Base-by-base conservation (phyloP, 2,888 invertebrate genomes). In the Cremastinae sp. region DNA sequence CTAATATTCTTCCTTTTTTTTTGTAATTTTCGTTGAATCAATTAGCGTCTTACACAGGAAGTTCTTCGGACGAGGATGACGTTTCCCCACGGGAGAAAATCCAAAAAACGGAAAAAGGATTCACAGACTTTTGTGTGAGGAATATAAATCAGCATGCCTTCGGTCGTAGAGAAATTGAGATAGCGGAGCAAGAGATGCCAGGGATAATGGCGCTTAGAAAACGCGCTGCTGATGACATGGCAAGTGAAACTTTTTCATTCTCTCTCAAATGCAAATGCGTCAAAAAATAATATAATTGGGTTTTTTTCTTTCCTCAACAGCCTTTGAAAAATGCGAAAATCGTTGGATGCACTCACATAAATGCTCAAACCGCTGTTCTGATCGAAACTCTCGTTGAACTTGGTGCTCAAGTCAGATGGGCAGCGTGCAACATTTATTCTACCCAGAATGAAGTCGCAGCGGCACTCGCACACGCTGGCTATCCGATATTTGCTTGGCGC, bases 391-490 rank as follows among this genome's bases (percentile, higher is more conserved):
- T 98, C 43, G 94, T 94, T 0, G 95, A 96, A 66, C 91, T 98
- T 16, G 98, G 98, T 0, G 98, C 98, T 2, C 95, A 96, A 84
- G 95, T 98, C 1, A 94, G 98, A 88, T 98, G 98, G 98, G 96
- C 98, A 0, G 98, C 98, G 1, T 98, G 98, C 90, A 98, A 98
- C 90, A 98, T 98, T 85, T 98, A 98, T 91, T 98, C 98, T 68
- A 98, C 98, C n/a, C 98, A 98, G 94, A 98, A 99, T 89, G 98
- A 98, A 91, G 98, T 98, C 0, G 98, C 98, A 0, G 98, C 98
- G 0, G 98, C 98, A 0, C 90, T 98, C 78, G 98, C 98, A 0
- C 96, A 98, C 90, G 95, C 96, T 51, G 95, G 95, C 9, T 96
- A 94, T 88, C 94, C 98, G 1, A 94, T 98, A 79, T 98, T 97